A percentile compares a stretch with the other conserved stretches of the same genome.
Evolutionary conservation across 2,888 invertebrate species (phyloP).

Genomic region (Bursaphelenchus okinawaensis): DNA sequence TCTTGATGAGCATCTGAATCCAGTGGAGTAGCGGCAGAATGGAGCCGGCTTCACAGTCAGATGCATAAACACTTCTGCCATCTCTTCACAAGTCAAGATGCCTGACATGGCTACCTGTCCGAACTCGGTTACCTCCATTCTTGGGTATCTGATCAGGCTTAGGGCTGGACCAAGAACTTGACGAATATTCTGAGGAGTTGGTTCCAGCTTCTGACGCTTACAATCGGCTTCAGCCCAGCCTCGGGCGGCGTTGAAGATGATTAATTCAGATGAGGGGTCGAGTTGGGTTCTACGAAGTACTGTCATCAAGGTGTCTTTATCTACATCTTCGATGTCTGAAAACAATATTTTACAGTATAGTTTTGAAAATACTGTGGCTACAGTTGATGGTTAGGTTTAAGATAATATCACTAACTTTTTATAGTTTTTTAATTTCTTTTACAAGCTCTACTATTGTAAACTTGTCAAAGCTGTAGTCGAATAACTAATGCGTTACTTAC

Average conservation of each 20-base stretch:
- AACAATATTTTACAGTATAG: neutral
- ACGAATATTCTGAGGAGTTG: conserved; percentile 27
- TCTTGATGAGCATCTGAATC: conserved; percentile 29
- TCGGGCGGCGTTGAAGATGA: conserved; percentile 33
- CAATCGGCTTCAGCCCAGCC: conserved; percentile 31
- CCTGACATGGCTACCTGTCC: conserved; percentile 31
- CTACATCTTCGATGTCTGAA: conserved; percentile 29
- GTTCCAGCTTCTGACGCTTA: conserved; percentile 18
- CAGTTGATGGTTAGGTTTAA: neutral
- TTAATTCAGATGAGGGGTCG: conserved; percentile 31
- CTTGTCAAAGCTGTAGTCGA: too few species aligned
- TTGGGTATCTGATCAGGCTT: conserved; percentile 32
- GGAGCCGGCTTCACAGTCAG: conserved; percentile 29
- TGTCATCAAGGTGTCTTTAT: conserved; percentile 30
- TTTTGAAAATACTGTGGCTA: neutral
- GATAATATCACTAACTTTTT: neutral
- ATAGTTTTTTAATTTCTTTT: neutral
- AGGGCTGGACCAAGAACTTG: conserved; percentile 31
- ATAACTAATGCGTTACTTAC: too few species aligned
- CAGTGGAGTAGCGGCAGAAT: conserved; percentile 24
- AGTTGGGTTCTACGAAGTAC: conserved; percentile 29
- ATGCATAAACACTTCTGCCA: conserved; percentile 35
- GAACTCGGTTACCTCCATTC: conserved; percentile 36
- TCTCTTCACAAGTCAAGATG: conserved; percentile 33
- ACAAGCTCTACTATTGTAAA: neutral